phyloP scores from a whole-genome alignment of 2,888 invertebrate species.

The Thysanoteuthis rhombus region DNA sequence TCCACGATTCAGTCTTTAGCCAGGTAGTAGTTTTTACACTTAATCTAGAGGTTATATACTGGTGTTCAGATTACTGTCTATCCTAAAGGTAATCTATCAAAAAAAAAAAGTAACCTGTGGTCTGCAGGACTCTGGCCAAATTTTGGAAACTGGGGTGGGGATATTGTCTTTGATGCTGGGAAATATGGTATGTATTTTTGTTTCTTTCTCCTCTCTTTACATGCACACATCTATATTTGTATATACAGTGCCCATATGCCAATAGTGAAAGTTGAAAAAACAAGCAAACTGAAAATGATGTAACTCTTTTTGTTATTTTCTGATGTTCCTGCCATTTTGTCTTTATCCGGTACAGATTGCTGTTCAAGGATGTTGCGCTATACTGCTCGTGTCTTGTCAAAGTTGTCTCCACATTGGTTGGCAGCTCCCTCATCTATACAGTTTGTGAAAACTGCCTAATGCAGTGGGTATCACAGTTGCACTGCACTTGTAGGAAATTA shows the following conservation, averaged over 20 bases:
- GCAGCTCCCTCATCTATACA: background rate
- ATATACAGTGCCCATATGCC: background rate
- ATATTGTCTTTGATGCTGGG: too few relatives aligned
- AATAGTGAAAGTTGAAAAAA: background rate
- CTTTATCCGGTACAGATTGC: background rate
- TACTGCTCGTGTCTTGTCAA: background rate
- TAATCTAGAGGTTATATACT: too few relatives aligned
- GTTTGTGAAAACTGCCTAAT: background rate
- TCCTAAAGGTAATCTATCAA: too few relatives aligned
- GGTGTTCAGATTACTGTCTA: too few relatives aligned
- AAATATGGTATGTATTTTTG: too few relatives aligned
- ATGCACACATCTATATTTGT: background rate
- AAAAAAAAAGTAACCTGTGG: too few relatives aligned
- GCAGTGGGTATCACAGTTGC: background rate
- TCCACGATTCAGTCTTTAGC: too few relatives aligned
- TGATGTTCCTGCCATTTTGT: background rate
- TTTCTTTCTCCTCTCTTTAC: background rate
- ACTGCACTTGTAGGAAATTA: background rate
- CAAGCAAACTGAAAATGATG: background rate
- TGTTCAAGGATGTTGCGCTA: background rate
- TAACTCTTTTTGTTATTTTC: background rate
- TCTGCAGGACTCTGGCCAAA: too few relatives aligned
- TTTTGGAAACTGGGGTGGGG: too few relatives aligned
- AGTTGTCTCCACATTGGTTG: background rate
- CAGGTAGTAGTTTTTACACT: too few relatives aligned